These are phyloP conservation scores for Diplosoma virens DNA, from an alignment of 23 tunicate species.

Conservation along the genomic window DNA sequence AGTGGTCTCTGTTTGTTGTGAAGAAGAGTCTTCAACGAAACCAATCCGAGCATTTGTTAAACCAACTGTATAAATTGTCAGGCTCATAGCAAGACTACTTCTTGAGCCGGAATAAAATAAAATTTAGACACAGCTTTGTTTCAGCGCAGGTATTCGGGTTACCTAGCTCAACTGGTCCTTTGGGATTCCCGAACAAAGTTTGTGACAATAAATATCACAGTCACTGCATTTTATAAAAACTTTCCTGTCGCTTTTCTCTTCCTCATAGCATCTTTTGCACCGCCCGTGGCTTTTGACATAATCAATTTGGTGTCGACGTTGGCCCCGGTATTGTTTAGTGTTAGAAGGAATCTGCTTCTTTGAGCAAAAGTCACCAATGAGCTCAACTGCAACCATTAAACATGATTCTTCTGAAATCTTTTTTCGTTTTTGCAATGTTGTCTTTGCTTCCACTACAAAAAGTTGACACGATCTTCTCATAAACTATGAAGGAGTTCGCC, in stretches of 20 bases:
- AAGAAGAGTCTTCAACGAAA: no score
- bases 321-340: background rate
- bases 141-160: no score
- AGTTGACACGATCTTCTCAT: background rate
- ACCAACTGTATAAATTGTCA: no score
- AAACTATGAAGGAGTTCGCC: background rate
- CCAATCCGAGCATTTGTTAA: no score
- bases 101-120: no score
- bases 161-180: no score
- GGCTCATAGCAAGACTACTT: no score
- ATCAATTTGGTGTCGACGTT: slow-evolving; percentile 2
- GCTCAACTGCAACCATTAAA: slow-evolving; percentile 3
- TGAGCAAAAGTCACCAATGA: background rate
- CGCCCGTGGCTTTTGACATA: slow-evolving; percentile 3
- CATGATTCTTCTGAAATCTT: background rate
- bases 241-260: background rate
- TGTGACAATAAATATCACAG: no score
- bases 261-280: slow-evolving; percentile 5
- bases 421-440: slow-evolving; percentile 3
- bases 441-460: background rate
- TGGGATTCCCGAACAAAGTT: no score
- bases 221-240: slow-evolving; percentile 6
- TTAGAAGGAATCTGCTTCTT: no score
- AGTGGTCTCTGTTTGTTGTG: no score
- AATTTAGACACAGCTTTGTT: no score